These are phyloP conservation scores for Pseudorhiza aurosa DNA, from an alignment of 30 jellyfish, hydroid and myxozoan species.

Conservation along the genomic window DNA sequence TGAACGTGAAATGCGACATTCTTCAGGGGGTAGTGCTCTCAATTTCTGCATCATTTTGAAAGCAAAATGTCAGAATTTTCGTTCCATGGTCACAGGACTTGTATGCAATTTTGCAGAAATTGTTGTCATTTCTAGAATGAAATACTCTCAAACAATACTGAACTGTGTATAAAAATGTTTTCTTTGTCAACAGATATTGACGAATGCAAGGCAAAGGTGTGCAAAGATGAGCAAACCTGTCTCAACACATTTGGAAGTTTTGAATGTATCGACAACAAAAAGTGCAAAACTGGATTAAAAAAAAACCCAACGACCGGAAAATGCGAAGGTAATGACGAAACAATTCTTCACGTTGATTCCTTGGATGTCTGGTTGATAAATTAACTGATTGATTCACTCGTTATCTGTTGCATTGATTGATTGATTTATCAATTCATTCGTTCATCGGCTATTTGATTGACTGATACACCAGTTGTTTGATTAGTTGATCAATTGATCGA, in stretches of 20 bases:
- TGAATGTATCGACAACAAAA: conserved; percentile 7
- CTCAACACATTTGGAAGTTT: conserved; percentile 42
- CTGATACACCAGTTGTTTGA: too few relatives aligned
- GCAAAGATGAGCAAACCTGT: conserved; percentile 38
- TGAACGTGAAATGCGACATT: too few relatives aligned
- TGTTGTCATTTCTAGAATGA: too few relatives aligned
- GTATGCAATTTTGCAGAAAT: too few relatives aligned
- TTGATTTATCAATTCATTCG: background rate
- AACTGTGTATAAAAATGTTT: conserved; percentile 47
- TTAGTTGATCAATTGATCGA: background rate
- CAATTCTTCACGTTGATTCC: background rate
- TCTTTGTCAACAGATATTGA: conserved; percentile 25
- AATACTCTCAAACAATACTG: too few relatives aligned
- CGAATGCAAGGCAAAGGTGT: conserved; percentile 47
- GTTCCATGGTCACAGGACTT: too few relatives aligned
- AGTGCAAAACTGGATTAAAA: conserved; percentile 35
- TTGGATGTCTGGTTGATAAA: background rate
- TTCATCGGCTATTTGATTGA: too few relatives aligned
- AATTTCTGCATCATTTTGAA: too few relatives aligned
- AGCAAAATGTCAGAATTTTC: too few relatives aligned
- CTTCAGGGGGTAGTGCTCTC: too few relatives aligned
- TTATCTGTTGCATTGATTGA: background rate
- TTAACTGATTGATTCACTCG: background rate
- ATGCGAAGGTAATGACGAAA: conserved; percentile 44
- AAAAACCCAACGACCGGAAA: conserved; percentile 26